A percentile compares a stretch with the other conserved stretches of the same genome.
Evolutionary conservation across 2,888 invertebrate species (phyloP).

Genomic region (Dryococelus australis): DNA sequence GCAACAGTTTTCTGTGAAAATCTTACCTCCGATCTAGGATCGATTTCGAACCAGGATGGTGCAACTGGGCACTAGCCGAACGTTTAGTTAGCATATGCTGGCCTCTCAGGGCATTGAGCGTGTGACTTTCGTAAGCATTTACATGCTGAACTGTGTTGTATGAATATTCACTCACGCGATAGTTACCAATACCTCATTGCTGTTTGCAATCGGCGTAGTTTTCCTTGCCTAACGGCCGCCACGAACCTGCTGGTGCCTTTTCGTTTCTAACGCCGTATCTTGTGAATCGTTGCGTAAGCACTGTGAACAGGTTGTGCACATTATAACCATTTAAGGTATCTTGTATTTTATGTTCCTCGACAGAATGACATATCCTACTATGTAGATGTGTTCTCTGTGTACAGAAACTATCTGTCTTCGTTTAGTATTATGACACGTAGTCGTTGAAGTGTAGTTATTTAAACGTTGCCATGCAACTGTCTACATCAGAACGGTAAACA

Average conservation of each 20-base stretch:
- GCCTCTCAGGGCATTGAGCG: too few species aligned
- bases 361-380: neutral
- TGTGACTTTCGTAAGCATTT: too few species aligned
- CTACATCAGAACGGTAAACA: too few species aligned
- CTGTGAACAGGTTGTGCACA: neutral
- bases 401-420: too few species aligned
- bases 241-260: neutral
- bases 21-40: too few species aligned
- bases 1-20: too few species aligned
- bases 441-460: too few species aligned
- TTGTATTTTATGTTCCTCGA: neutral
- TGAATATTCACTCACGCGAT: neutral
- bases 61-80: too few species aligned
- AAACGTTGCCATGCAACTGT: too few species aligned
- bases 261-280: neutral
- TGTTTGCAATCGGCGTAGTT: neutral
- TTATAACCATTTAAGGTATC: neutral
- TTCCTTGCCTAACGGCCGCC: neutral
- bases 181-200: neutral
- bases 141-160: neutral
- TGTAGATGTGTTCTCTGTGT: neutral
- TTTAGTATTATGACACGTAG: too few species aligned
- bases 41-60: too few species aligned
- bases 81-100: too few species aligned
- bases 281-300: neutral